Base-by-base conservation (phyloP, 2,888 invertebrate species). In the Ferdinandea cuprea region DNA sequence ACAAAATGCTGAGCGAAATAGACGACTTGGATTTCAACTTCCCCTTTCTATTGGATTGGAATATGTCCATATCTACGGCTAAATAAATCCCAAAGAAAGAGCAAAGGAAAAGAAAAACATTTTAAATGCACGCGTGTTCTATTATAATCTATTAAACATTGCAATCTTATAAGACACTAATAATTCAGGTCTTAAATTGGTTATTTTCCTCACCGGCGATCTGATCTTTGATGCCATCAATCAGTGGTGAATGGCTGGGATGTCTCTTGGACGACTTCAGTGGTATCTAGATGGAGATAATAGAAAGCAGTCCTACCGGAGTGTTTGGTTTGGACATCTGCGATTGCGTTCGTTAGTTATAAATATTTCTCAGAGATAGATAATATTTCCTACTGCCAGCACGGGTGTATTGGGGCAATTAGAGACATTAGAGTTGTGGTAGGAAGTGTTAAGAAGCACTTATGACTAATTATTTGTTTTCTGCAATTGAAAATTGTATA, bases 261-360 rank as follows among this genome's bases (percentile, higher is more conserved):
- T 13, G 40, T 5, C 6, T 28, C 3, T 35, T 35, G 46, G 69
- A 48, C 42, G 58, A 35, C 58, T 48, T 52, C n/a, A 3, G 21
- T 40, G 32, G 30, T 30, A 44, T 42, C 54, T 68, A 46, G 56
- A 63, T 52, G 63, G 42, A n/a, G 71, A 52, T 73, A 65, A 50
- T 73, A 73, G 73, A 73, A 73, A 73, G 73, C 65, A 46, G 56
- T 65, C 46, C 73, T 73, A 65, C 56, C 13, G 48, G 72, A 56
- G 40, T 40, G 50, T 40, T 52, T 52, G 50, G 40, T 50, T 15
- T 52, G 40, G 40, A 52, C 52, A 65, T 65, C 65, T 65, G 65
- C 40, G 65, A 52, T 30, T 65, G 52, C 40, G 40, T 40, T 65
- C 15, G 46, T 48, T 63, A 1, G 19, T 63, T 63, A 17, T 8